A percentile compares a stretch with the other conserved stretches of the same genome.
phyloP scores from a whole-genome alignment of 1,140 invertebrate species.

The Drepana arcuata region DNA sequence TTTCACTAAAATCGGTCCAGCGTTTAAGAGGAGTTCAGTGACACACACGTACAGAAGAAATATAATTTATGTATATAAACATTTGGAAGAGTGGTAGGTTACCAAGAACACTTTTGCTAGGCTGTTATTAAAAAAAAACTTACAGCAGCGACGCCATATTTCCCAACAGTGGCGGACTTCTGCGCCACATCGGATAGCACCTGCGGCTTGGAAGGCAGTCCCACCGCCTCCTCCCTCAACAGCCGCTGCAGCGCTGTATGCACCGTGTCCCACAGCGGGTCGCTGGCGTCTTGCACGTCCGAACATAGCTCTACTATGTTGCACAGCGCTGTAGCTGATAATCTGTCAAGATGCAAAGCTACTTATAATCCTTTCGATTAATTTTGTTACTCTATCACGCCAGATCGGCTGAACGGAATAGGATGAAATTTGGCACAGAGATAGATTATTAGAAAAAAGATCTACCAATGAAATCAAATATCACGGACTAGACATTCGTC shows the following conservation, averaged over 20 bases:
- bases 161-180: constrained; percentile 25
- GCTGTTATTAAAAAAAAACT: constrained; percentile 13
- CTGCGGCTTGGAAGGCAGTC: constrained; percentile 26
- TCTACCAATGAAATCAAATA: too few relatives aligned
- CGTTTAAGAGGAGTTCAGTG: too few relatives aligned
- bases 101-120: too few relatives aligned
- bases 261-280: constrained; percentile 25
- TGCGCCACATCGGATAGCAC: constrained; percentile 23
- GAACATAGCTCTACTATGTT: constrained; percentile 46
- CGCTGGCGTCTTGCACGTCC: constrained; percentile 22
- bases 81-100: too few relatives aligned
- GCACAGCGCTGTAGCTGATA: constrained; percentile 38
- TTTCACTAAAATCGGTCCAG: too few relatives aligned
- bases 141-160: constrained; percentile 33
- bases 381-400: neutral
- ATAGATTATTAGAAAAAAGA: too few relatives aligned
- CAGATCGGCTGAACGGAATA: neutral
- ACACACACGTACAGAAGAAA: too few relatives aligned
- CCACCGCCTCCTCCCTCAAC: constrained; percentile 21
- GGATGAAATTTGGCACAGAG: neutral
- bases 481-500: too few relatives aligned
- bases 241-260: constrained; percentile 24
- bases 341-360: too few relatives aligned
- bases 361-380: neutral
- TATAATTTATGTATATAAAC: too few relatives aligned